Percentiles rank a stretch among this genome's conserved stretches.
Conservation (phyloP, 2,113 vertebrate species). For the Ondatra zibethicus region DNA sequence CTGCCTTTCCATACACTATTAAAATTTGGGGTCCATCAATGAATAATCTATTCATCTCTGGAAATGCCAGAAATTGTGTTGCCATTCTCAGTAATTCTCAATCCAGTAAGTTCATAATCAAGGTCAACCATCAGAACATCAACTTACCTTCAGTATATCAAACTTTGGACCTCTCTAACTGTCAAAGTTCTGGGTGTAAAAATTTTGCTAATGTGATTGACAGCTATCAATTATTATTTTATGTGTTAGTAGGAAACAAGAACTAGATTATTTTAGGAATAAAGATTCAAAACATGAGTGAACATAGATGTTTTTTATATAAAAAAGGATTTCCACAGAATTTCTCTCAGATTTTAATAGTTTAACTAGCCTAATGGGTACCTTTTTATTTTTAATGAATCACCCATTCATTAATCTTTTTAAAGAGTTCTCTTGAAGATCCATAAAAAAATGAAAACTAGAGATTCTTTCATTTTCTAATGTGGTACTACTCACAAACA, state of each 20-base stretch:
- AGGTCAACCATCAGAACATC: background rate
- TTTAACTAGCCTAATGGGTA: background rate
- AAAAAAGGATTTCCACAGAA: background rate
- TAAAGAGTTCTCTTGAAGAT: constrained; percentile 12
- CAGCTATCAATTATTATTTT: background rate
- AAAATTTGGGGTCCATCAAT: background rate
- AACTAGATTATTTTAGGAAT: background rate
- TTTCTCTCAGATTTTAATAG: constrained; percentile 36
- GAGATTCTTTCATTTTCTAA: constrained; percentile 39
- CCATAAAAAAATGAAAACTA: constrained; percentile 39
- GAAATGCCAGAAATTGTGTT: background rate
- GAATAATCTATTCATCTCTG: background rate
- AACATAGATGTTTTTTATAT: background rate
- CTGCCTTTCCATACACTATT: background rate
- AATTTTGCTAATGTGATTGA: background rate
- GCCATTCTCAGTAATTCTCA: background rate
- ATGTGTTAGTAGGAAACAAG: background rate
- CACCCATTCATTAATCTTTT: constrained; percentile 28
- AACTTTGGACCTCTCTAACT: background rate
- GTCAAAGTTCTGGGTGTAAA: background rate
- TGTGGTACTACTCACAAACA: constrained; percentile 14
- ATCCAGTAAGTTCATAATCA: background rate
- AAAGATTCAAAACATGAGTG: constrained; percentile 1
- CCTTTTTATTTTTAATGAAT: background rate
- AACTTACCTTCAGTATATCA: background rate